Conservation (phyloP, 2,888 invertebrate genomes). For the Brenthis daphne region DNA sequence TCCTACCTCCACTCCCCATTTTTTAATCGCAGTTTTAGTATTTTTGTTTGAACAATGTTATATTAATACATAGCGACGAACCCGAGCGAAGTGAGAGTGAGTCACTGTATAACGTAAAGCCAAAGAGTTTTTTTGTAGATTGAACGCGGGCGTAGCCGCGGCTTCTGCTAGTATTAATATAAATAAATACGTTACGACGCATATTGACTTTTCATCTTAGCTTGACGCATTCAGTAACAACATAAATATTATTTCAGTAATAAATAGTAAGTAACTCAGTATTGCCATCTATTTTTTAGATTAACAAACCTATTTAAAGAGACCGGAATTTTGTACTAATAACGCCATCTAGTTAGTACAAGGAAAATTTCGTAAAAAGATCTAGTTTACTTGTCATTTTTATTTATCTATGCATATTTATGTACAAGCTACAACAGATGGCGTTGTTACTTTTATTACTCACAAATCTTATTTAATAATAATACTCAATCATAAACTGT, state of each 20-base stretch:
- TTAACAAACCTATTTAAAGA: not conserved
- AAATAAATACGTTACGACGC: not conserved
- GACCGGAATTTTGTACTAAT: not conserved
- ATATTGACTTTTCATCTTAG: not conserved
- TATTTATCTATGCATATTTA: not conserved
- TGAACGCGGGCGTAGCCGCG: no score
- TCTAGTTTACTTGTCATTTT: not conserved
- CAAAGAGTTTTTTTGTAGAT: no score
- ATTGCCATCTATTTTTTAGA: not conserved
- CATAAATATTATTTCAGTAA: not conserved
- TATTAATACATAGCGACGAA: no score
- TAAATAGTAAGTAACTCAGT: not conserved
- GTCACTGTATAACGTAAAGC: no score
- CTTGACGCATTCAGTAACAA: not conserved
- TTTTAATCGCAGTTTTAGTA: no score
- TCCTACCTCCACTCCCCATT: no score
- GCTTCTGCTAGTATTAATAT: not conserved
- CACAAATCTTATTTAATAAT: no score
- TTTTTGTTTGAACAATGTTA: no score
- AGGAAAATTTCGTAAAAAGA: not conserved
- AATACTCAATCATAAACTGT: no score
- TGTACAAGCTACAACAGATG: conserved; percentile 3
- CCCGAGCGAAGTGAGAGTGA: no score
- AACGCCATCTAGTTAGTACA: conserved; percentile 1
- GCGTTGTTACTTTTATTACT: not conserved